Percentiles rank a stretch among this genome's conserved stretches.
These are phyloP conservation scores for Platichthys stellatus DNA, from an alignment of 2,113 vertebrate species.

Conservation along the genomic window DNA sequence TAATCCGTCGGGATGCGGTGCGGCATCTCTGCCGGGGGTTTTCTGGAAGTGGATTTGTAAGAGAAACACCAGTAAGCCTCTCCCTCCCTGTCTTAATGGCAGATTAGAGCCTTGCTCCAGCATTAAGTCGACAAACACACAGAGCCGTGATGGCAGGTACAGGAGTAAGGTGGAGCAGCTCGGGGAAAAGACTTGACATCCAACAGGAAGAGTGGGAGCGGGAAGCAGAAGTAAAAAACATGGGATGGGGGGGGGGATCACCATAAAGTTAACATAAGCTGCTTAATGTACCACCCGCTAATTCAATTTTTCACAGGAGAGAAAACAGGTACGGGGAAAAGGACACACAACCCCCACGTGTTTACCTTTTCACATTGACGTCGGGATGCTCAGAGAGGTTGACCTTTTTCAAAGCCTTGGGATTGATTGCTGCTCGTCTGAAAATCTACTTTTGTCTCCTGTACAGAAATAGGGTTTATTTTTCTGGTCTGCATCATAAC, in stretches of 20 bases:
- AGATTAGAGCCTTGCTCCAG: conserved; percentile 73
- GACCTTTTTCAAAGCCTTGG: conserved; percentile 65
- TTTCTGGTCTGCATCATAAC: too few relatives aligned
- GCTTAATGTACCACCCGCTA: conserved; percentile 72
- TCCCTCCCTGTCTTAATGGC: conserved; percentile 75
- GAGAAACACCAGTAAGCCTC: conserved; percentile 79
- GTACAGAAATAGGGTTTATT: neutral
- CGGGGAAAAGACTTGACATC: conserved; percentile 38
- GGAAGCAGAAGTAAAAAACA: conserved; percentile 13
- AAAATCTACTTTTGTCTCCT: neutral
- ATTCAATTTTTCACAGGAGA: conserved; percentile 67
- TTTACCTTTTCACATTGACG: conserved; percentile 32
- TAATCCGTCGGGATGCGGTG: conserved; percentile 71
- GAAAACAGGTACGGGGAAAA: conserved; percentile 41
- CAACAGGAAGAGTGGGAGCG: conserved; percentile 30
- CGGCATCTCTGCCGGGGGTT: conserved; percentile 63
- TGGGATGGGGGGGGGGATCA: conserved; percentile 29
- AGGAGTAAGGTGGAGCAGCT: conserved; percentile 69
- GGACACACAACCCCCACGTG: conserved; percentile 35
- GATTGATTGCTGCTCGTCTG: conserved; percentile 15
- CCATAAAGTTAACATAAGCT: conserved; percentile 68
- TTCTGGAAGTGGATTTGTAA: conserved; percentile 81
- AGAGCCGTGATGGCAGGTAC: conserved; percentile 66
- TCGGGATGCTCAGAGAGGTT: conserved; percentile 19
- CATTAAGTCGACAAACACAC: conserved; percentile 76